Conservation (phyloP, 1,140 invertebrate genomes). For the Sminthurinus signatus region DNA sequence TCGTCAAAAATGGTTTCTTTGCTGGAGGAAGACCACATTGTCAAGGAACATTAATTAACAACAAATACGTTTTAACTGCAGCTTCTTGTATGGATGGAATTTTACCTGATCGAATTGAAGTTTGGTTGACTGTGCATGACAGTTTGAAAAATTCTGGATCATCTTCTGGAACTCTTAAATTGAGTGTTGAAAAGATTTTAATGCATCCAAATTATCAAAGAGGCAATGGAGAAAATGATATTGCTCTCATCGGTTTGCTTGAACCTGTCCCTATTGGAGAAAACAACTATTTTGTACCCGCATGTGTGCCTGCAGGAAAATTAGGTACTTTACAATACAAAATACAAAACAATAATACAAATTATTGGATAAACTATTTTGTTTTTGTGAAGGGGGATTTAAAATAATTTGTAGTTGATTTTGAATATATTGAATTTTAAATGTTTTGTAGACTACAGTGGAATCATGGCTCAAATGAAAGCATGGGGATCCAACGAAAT, state of each 20-base stretch:
- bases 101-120: slow-evolving; percentile 27
- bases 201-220: slow-evolving; percentile 38
- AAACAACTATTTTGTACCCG: slow-evolving; percentile 28
- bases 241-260: slow-evolving; percentile 26
- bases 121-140: slow-evolving; percentile 36
- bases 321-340: no score
- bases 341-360: no score
- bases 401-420: no score
- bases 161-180: slow-evolving; percentile 19
- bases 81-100: slow-evolving; percentile 33
- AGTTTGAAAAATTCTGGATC: slow-evolving; percentile 11
- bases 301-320: slow-evolving; percentile 27
- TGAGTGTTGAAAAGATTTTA: slow-evolving; percentile 31
- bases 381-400: not conserved
- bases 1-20: slow-evolving; percentile 32
- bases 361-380: no score
- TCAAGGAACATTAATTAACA: slow-evolving; percentile 34
- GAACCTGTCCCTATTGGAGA: slow-evolving; percentile 27
- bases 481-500: slow-evolving; percentile 14
- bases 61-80: slow-evolving; percentile 36
- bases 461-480: slow-evolving; percentile 5
- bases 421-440: no score
- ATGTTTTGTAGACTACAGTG: not conserved
- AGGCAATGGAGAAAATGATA: slow-evolving; percentile 33
- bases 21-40: slow-evolving; percentile 39